These are phyloP conservation scores for Paramormyrops kingsleyae DNA, from an alignment of 2,113 vertebrate species.

Conservation along the genomic window DNA sequence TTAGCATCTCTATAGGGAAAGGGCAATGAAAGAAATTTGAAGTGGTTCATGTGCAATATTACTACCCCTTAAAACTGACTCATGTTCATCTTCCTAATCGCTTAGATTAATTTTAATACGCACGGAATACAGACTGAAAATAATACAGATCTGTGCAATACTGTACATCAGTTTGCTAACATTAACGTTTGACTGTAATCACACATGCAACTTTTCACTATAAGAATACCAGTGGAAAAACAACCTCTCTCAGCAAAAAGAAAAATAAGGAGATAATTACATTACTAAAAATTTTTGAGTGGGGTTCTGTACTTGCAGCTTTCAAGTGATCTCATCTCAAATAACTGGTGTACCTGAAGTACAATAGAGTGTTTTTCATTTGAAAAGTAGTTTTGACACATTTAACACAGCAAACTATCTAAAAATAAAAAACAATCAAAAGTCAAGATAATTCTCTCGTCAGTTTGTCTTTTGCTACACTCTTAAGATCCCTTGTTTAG, in stretches of 20 bases:
- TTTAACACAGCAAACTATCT: background rate
- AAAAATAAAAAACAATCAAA: background rate
- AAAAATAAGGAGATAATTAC: background rate
- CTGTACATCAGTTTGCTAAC: background rate
- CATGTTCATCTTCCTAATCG: background rate
- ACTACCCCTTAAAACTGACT: background rate
- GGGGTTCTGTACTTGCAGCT: background rate
- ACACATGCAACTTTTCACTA: background rate
- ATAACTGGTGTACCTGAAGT: background rate
- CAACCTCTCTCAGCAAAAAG: background rate
- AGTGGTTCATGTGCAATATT: background rate
- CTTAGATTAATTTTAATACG: background rate
- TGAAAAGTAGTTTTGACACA: background rate
- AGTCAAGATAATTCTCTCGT: background rate
- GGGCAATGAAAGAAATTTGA: background rate
- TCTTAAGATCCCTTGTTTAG: background rate
- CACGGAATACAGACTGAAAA: background rate
- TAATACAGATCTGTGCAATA: background rate
- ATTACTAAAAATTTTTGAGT: background rate
- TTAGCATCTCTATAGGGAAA: background rate
- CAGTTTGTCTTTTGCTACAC: background rate
- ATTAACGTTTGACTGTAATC: background rate
- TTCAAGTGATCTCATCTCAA: slow-evolving; percentile 13
- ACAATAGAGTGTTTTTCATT: background rate
- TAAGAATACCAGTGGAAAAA: background rate